Conservation (phyloP, 1,140 invertebrate genomes). For the Gryllus bimaculatus region DNA sequence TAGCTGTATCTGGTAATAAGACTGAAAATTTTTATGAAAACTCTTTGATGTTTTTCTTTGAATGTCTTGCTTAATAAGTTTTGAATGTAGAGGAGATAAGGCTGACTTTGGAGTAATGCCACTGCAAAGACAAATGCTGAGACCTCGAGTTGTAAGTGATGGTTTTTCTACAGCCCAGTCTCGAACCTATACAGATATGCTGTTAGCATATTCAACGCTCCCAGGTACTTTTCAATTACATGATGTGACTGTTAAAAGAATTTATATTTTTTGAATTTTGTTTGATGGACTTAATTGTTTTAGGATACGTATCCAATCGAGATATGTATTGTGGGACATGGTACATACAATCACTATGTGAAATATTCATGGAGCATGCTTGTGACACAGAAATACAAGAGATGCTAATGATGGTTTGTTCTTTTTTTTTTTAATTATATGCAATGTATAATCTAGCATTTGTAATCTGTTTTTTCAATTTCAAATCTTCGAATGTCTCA, state of each 20-base stretch:
- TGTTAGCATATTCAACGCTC: slow-evolving; percentile 55
- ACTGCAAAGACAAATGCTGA: not conserved
- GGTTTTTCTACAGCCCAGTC: slow-evolving; percentile 21
- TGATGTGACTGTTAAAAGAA: too few relatives aligned
- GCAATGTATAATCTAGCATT: too few relatives aligned
- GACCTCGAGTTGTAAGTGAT: slow-evolving; percentile 17
- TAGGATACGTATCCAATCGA: slow-evolving; percentile 53
- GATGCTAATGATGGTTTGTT: slow-evolving; percentile 50
- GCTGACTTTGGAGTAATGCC: not conserved
- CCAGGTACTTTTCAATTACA: slow-evolving; percentile 26
- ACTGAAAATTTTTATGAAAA: too few relatives aligned
- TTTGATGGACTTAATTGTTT: slow-evolving; percentile 25
- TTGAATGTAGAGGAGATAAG: slow-evolving; percentile 11
- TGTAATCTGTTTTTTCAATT: too few relatives aligned
- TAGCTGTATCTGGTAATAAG: too few relatives aligned
- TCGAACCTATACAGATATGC: slow-evolving; percentile 48
- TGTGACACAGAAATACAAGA: slow-evolving; percentile 50
- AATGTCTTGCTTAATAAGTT: too few relatives aligned
- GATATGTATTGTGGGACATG: slow-evolving; percentile 54
- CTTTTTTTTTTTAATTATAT: too few relatives aligned
- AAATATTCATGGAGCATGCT: slow-evolving; percentile 60
- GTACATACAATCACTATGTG: slow-evolving; percentile 66
- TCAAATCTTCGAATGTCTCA: too few relatives aligned
- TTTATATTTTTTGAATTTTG: too few relatives aligned
- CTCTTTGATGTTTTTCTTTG: too few relatives aligned